Percentiles rank a stretch among this genome's conserved stretches.
phyloP scores from a whole-genome alignment of 2,113 vertebrate species.

The Lepus americanus region DNA sequence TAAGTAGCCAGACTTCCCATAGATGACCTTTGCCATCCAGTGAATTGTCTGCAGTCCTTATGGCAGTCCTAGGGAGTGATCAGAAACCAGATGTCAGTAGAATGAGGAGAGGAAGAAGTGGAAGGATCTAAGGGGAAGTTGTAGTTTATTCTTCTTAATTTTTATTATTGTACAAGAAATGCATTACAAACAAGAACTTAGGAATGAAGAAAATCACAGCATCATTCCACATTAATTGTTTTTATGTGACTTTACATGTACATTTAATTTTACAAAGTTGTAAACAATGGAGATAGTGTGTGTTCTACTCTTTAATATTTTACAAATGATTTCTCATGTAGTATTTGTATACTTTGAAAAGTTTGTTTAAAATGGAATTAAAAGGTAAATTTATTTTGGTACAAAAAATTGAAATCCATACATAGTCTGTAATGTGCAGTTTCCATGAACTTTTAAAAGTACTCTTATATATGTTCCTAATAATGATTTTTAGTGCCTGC shows the following conservation, averaged over 20 bases:
- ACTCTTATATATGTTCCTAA: not conserved
- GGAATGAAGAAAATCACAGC: conserved; percentile 42
- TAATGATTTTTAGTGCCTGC: conserved; percentile 4
- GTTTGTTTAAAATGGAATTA: too few species aligned
- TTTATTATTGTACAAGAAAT: conserved; percentile 21
- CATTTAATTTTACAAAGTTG: conserved; percentile 38
- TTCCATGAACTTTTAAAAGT: too few species aligned
- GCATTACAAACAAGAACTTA: conserved; percentile 43
- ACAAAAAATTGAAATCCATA: too few species aligned
- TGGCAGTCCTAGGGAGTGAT: not conserved
- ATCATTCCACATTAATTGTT: not conserved
- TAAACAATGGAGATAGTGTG: conserved; percentile 26
- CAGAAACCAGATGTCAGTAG: not conserved
- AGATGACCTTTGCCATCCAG: not conserved
- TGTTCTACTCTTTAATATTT: not conserved
- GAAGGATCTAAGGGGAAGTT: not conserved
- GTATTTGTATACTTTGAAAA: not conserved
- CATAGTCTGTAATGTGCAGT: too few species aligned
- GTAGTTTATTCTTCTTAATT: conserved; percentile 2
- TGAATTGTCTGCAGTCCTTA: not conserved
- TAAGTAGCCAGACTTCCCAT: not conserved
- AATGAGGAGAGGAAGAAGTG: not conserved
- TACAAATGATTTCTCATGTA: not conserved
- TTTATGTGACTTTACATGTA: not conserved
- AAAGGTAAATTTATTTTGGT: too few species aligned